Conservation (phyloP, 2,113 vertebrate species). For the Hucho hucho region DNA sequence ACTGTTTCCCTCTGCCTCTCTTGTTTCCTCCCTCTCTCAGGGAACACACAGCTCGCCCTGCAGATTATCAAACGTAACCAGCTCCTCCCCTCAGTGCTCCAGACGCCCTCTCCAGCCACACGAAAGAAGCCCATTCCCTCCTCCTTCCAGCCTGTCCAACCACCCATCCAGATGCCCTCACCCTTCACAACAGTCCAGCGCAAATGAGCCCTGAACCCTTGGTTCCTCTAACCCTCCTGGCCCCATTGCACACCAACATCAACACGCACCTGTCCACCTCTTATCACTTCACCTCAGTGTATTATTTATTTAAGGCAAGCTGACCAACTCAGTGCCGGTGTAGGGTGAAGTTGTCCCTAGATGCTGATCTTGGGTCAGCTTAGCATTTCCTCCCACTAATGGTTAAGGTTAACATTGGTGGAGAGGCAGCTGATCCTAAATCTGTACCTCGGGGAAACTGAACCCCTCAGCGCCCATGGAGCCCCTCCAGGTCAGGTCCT, state of each 20-base stretch:
- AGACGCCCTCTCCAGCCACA: constrained; percentile 79
- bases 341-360: background rate
- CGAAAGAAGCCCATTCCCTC: constrained; percentile 82
- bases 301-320: constrained; percentile 42
- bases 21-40: constrained; percentile 59
- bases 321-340: background rate
- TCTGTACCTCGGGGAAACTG: background rate
- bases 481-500: background rate
- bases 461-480: constrained; percentile 21
- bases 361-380: no score
- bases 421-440: no score
- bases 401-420: no score
- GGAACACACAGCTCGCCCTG: constrained; percentile 95
- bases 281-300: background rate
- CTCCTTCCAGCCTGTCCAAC: constrained; percentile 77
- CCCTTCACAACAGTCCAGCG: constrained; percentile 90
- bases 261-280: constrained; percentile 1
- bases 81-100: constrained; percentile 84
- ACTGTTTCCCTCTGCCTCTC: background rate
- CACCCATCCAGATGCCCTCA: constrained; percentile 83
- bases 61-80: constrained; percentile 99
- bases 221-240: background rate
- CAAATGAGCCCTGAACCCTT: constrained; percentile 75
- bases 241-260: constrained; percentile 15
- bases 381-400: no score